Evolutionary conservation across 37 sponge, comb jelly and placozoan species (phyloP), one percentile per base, ranked within the genome.

Genomic region (Halichondria panicea): DNA sequence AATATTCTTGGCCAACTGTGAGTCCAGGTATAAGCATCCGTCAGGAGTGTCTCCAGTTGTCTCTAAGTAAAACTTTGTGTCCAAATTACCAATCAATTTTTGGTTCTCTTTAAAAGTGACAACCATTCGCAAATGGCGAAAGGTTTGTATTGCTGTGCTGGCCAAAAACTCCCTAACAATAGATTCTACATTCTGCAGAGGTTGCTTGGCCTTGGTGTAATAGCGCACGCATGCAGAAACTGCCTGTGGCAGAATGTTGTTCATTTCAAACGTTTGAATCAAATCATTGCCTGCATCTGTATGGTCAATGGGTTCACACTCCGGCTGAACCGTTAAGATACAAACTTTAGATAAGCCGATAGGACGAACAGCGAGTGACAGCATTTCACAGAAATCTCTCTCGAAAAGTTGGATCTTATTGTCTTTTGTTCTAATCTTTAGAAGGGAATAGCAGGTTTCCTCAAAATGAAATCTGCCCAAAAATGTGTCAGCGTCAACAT

Each of bases 401-500:
- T 50, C 50, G 50, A 15, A 52, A 2, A 19, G 9, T 6, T 54
- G 53, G 18, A 52, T 52, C 7, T 46, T 5, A 8, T 70, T 54
- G 24, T 70, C 71, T 28, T 6, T 41, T 11, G 43, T 38, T 22
- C 43, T 43, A 40, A 66, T 43, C 24, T 66, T 4, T 22, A 27
- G 43, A 27, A 43, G 43, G n/a, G 43, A 6, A 9, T 42, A 43
- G 24, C 43, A 22, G 24, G 3, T 6, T 4, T 43, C 43, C 40
- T 66, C 43, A 9, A 66, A n/a, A 2, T 66, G 22, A 7, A 40
- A 25, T n/a, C 11, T 8, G 43, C 43, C 43, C 18, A 66, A 66
- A 40, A 38, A 72, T 57, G 58, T 72, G 73, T 50, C 30, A 22
- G 59, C 54, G 36, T 77, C 78, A 42, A 46, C n/a, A 40, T 77